Base-by-base conservation (phyloP, 1,140 invertebrate species). In the Hycleus cichorii region DNA sequence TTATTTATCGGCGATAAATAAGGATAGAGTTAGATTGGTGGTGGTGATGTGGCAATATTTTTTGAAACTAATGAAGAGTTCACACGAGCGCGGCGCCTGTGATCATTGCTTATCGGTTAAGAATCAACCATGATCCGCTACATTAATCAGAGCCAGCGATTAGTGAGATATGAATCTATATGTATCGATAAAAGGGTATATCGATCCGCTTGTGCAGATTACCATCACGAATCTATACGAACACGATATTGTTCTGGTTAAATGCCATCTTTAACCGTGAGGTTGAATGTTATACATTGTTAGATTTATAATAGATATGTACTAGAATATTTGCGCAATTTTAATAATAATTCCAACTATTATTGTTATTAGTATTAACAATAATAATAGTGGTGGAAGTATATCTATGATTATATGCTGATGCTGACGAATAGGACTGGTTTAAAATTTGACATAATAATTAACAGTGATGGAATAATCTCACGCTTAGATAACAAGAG, bases 121-220 rank as follows among this genome's bases (percentile, higher is more conserved):
- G 57, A 47, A 58, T 58, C 57, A 58, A 52, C 49, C 45, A 49
- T 56, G 57, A 59, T 60, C 58, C 54, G 40, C 55, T 50, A 60
- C 60, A 58, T 67, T 67, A 67, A 64, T 67, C 64, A 67, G 65
- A 59, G 47, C 51, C 43, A 38, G 39, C 61, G 64, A 65, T 65
- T 65, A 64, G 63, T 49, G 47, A 44, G 59, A 64, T 64, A 59
- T 58, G 57, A 64, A 64, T 64, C 65, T 52, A 67, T 64, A 24
- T 57, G 60, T 62, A 64, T 66, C 63, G 63, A 64, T 67, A 57
- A 47, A 40, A 40, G 32, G 40, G 24, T 59, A 54, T 56, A 26
- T 46, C 53, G 54, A 57, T 47, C 48, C 59, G 47, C 52, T 44
- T 43, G 11, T 42, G 49, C 59, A 61, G 59, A 61, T 61, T 61